Base-by-base conservation (phyloP, 2,888 invertebrate genomes). In the Callimorpha dominula region DNA sequence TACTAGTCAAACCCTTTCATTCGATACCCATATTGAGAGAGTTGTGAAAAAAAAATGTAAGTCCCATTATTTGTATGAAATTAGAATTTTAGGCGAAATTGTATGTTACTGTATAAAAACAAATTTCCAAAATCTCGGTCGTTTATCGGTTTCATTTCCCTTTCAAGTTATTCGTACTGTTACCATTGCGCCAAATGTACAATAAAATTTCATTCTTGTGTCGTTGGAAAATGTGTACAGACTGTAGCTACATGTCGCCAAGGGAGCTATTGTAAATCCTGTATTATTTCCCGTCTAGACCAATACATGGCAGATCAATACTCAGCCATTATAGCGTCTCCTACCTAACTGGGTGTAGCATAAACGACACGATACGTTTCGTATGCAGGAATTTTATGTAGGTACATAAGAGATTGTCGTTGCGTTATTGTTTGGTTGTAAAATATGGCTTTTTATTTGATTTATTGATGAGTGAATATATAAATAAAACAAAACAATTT, bases 251-350 rank as follows among this genome's bases (percentile, higher is more conserved):
- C 46, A n/a, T n/a, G 50, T 63, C 52, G 63, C 17, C 52, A 40
- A 52, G 69, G 63, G 65, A 72, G 65, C 71, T 72, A 20, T 71
- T 50, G 67, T 69, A 68, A 75, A 62, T 74, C 60, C 75, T 65
- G 57, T 69, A 76, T 78, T 68, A 81, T 78, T 82, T 85, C 83
- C 83, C 43, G 82, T 84, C 84, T 85, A 85, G 85, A 84, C 81
- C 70, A 60, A 77, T 74, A 80, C 75, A 78, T 75, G 62, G 60
- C 63, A 67, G 74, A 78, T 83, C 82, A 65, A 81, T 83, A 83
- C 76, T 65, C 12, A 75, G 70, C 63, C 65, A 67, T 74, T 63
- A 5, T 8, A 31, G 54, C 50, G 17, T 15, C 50, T 17, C n/a
- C 9, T 54, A 54, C n/a, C 1, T 52, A n/a, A n/a, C 43, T 57